Conservation (phyloP, 2,888 invertebrate species). For the Pristionchus japonicus region DNA sequence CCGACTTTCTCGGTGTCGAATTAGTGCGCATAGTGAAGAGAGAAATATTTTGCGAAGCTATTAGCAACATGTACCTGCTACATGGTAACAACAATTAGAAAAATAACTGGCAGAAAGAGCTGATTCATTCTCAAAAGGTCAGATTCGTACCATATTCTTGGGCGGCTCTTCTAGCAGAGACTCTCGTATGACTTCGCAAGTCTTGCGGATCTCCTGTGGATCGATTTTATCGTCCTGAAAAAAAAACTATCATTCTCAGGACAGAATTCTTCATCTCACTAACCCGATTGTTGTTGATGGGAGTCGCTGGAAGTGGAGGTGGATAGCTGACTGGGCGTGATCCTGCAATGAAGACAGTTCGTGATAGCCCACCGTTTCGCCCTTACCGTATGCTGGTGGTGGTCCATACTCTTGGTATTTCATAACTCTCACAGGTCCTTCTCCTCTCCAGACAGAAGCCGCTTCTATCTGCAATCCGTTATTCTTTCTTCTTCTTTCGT, state of each 20-base stretch:
- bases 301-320: background rate
- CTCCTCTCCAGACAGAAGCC: background rate
- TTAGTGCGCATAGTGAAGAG: too few species aligned
- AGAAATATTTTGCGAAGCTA: too few species aligned
- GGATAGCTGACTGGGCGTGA: background rate
- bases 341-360: background rate
- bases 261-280: background rate
- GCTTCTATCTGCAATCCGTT: background rate
- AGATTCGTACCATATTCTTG: constrained; percentile 11
- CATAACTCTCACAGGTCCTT: constrained; percentile 22
- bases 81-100: too few species aligned
- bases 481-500: background rate
- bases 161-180: background rate
- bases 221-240: background rate
- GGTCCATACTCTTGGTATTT: background rate
- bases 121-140: background rate
- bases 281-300: background rate
- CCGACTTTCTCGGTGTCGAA: too few species aligned
- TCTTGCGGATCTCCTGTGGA: background rate
- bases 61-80: too few species aligned
- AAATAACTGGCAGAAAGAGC: background rate
- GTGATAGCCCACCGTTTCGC: background rate
- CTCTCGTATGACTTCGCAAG: constrained; percentile 24
- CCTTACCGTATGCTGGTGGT: background rate
- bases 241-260: background rate